phyloP scores from a whole-genome alignment of 37 sponge, comb jelly and placozoan species.

The Haliclona indistincta region DNA sequence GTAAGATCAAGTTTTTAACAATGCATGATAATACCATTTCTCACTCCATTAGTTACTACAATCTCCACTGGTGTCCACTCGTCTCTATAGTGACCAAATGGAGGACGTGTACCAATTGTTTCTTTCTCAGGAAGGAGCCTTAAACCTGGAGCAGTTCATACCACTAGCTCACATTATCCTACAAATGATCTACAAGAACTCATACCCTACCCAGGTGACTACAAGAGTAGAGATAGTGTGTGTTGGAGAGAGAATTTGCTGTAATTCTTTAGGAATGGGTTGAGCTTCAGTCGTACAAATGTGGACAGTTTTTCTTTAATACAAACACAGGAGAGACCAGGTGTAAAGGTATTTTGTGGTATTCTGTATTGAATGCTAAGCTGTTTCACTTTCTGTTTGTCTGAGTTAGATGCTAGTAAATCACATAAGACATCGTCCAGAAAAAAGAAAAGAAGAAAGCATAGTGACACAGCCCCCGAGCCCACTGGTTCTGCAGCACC shows the following conservation, averaged over 20 bases:
- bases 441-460: neutral
- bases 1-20: conserved; percentile 23
- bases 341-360: no score
- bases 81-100: conserved; percentile 65
- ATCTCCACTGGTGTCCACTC: conserved; percentile 52
- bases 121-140: conserved; percentile 9
- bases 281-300: conserved; percentile 64
- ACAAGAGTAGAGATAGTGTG: neutral
- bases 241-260: neutral
- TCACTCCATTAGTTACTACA: conserved; percentile 51
- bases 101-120: conserved; percentile 30
- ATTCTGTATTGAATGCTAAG: neutral
- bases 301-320: conserved; percentile 63
- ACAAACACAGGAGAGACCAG: conserved; percentile 68
- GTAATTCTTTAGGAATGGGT: conserved; percentile 59
- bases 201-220: conserved; percentile 57
- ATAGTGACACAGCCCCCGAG: neutral
- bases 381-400: no score
- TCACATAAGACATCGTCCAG: neutral
- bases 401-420: neutral
- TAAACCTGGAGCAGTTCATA: conserved; percentile 64
- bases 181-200: conserved; percentile 69
- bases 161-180: conserved; percentile 59
- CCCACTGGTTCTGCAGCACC: conserved; percentile 7
- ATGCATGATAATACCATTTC: neutral